Conservation (phyloP, 2,113 vertebrate genomes). For the Heliornis fulica region DNA sequence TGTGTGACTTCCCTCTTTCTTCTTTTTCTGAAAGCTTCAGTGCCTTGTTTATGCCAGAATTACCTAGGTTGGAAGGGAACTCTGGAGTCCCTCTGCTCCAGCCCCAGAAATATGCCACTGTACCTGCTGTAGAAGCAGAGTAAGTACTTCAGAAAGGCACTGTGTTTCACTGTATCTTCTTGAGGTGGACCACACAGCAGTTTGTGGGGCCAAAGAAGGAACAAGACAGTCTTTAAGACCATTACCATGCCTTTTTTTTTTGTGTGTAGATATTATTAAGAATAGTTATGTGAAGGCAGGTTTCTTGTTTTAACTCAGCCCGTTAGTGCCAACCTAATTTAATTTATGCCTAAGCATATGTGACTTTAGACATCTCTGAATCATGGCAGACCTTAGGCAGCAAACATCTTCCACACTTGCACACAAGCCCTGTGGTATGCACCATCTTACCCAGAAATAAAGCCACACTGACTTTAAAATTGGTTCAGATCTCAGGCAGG, state of each 20-base stretch:
- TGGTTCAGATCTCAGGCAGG: background rate
- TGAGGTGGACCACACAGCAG: background rate
- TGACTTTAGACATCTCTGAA: background rate
- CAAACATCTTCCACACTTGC: background rate
- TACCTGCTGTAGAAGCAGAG: background rate
- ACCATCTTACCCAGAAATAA: background rate
- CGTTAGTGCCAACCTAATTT: background rate
- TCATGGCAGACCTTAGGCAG: background rate
- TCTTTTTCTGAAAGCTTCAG: background rate
- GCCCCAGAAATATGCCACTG: rapidly evolving
- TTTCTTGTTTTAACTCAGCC: background rate
- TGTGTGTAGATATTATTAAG: background rate
- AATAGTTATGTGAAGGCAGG: rapidly evolving
- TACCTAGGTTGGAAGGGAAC: background rate
- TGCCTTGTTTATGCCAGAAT: background rate
- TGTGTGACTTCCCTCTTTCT: background rate
- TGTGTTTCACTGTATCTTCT: background rate
- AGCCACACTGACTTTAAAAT: background rate
- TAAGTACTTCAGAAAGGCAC: background rate
- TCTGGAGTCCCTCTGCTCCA: background rate
- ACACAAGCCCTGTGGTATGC: background rate
- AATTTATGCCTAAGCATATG: background rate
- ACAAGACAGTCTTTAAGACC: background rate
- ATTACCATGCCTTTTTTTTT: too few species aligned
- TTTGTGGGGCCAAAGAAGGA: background rate